Base-by-base conservation (phyloP, 2,888 invertebrate species). In the Drosophila paramelanica region DNA sequence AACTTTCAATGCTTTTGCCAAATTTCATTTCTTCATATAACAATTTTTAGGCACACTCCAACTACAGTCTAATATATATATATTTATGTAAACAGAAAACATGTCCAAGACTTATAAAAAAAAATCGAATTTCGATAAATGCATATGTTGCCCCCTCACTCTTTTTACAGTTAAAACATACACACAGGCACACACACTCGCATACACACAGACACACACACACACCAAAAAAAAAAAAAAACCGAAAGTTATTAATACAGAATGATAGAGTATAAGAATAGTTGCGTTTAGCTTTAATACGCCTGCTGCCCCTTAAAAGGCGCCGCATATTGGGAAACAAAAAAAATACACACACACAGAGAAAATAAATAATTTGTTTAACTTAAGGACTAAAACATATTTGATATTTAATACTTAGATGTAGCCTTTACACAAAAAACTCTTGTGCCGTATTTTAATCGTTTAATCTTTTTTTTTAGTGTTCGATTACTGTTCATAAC, bases 391-490 rank as follows among this genome's bases (percentile, higher is more conserved):
- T 87, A 85, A 53, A 80, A 73, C 76, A 85, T 87, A 85, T 84
- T 85, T 67, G 77, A 85, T 87, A 85, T 85, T 81, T 85, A 85
- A 85, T 85, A 85, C 87, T 85, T 87, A 87, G 72, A 81, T 59
- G 79, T 85, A 85, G 82, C 85, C 81, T 74, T 83, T 75, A 65
- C 64, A 77, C 66, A 72, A 49, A 67, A 49, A 55, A 42, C 38
- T 36, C 36, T 56, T 66, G 72, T 72, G 72, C 57, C 49, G 41
- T 47, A 13, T 13, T 53, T 57, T n/a, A 13, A 36, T 36, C 36
- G 36, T 10, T 20, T 23, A 0, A 50, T 41, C 23, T 23, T 20
- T 50, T 14, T 2, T 56, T 36, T 36, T n/a, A 31, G 20, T 27
- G 17, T 52, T 13, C 14, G 13, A n/a, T 62, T 49, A 20, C 45